A percentile compares a stretch with the other conserved stretches of the same genome.
These are phyloP conservation scores for Talpa occidentalis DNA, from an alignment of 2,113 vertebrate genomes.

Conservation along the genomic window DNA sequence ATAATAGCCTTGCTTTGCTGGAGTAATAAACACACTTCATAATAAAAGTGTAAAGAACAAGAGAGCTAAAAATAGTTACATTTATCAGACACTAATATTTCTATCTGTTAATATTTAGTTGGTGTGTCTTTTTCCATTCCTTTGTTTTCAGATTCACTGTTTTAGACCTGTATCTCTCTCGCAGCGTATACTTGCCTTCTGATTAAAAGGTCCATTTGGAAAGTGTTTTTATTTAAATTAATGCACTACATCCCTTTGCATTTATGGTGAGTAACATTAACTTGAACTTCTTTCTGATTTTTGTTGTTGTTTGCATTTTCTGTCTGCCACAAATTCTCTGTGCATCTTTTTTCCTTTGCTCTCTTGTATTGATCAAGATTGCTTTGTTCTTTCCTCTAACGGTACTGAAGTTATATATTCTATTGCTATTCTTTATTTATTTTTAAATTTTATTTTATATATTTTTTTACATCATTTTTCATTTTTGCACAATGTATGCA, in stretches of 20 bases:
- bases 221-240: conserved; percentile 32
- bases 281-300: neutral
- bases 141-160: neutral
- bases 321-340: conserved; percentile 16
- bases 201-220: neutral
- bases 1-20: neutral
- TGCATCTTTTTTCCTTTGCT: neutral
- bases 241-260: neutral
- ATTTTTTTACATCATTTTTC: too few species aligned
- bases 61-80: neutral
- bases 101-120: neutral
- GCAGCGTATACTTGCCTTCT: neutral
- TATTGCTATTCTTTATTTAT: neutral
- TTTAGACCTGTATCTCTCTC: neutral
- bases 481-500: too few species aligned
- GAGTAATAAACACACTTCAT: neutral
- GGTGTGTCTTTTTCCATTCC: neutral
- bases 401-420: conserved; percentile 1
- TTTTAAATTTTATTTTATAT: too few species aligned
- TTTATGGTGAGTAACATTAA: neutral
- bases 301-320: conserved; percentile 15
- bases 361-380: neutral
- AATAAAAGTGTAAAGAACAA: neutral
- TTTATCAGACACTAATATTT: neutral
- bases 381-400: neutral